A percentile compares a stretch with the other conserved stretches of the same genome.
Evolutionary conservation across 2,888 invertebrate genomes (phyloP).

Genomic region (Thumatha senex): DNA sequence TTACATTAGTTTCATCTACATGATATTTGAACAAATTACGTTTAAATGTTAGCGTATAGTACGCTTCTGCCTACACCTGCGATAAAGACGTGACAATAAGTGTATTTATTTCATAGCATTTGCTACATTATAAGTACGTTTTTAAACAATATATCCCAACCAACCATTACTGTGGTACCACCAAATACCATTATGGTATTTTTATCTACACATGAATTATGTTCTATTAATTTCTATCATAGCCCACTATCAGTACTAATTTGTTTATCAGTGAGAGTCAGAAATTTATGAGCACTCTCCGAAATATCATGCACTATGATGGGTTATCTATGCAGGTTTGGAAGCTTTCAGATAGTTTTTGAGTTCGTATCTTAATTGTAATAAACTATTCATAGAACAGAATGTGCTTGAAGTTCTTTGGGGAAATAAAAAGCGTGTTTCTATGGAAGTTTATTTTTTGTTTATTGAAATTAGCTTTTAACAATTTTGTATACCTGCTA

Average conservation of each 20-base stretch:
- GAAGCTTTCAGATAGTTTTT: conserved; percentile 17
- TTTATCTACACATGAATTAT: conserved; percentile 12
- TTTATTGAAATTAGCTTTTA: background rate
- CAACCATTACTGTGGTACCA: no score
- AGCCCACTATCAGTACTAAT: conserved; percentile 9
- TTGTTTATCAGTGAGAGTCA: conserved; percentile 8
- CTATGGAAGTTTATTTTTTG: background rate
- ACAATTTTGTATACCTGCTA: no score
- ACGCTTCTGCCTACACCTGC: no score
- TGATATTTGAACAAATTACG: no score
- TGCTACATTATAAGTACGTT: no score
- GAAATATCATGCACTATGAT: conserved; percentile 25
- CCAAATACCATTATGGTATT: background rate
- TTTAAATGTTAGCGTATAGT: no score
- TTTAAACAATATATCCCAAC: no score
- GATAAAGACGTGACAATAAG: no score
- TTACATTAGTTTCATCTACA: no score
- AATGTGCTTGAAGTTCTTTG: background rate
- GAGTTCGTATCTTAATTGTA: conserved; percentile 6
- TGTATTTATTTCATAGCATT: no score
- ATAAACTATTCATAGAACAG: conserved; percentile 5
- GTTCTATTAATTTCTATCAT: background rate
- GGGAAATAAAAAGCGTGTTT: background rate
- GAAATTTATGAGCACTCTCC: conserved; percentile 56
- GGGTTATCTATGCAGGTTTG: conserved; percentile 33